Conservation (phyloP, 2,113 vertebrate genomes). For the Malurus melanocephalus region DNA sequence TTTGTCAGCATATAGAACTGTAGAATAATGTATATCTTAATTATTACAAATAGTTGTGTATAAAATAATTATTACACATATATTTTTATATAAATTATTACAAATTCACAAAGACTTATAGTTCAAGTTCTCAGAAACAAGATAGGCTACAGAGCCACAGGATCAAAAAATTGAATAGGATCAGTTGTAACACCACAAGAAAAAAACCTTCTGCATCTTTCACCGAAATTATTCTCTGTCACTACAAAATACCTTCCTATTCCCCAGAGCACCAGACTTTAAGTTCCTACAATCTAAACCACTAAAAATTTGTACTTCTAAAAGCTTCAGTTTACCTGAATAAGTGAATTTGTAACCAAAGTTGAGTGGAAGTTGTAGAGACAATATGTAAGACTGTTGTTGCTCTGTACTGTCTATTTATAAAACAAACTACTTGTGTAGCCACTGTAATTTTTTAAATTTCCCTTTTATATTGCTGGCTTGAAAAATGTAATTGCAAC, state of each 20-base stretch:
- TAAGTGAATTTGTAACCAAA: background rate
- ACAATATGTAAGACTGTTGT: background rate
- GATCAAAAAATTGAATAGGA: background rate
- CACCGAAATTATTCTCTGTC: background rate
- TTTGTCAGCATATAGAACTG: background rate
- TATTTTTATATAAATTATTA: background rate
- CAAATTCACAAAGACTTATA: background rate
- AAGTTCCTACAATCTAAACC: background rate
- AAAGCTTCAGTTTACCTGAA: background rate
- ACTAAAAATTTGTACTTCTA: background rate
- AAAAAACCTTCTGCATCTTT: background rate
- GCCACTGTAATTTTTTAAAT: background rate
- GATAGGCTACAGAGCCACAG: background rate
- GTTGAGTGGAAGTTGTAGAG: background rate
- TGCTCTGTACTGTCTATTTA: background rate
- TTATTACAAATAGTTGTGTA: background rate
- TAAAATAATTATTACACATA: background rate
- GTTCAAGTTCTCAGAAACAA: background rate
- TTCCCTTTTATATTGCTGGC: background rate
- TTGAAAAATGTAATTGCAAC: background rate
- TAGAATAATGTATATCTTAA: background rate
- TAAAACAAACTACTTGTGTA: background rate
- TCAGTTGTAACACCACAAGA: background rate
- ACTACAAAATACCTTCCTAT: background rate
- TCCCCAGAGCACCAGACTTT: background rate